Conservation (phyloP, 2,113 vertebrate genomes). For the Coptodon bakossiorum region DNA sequence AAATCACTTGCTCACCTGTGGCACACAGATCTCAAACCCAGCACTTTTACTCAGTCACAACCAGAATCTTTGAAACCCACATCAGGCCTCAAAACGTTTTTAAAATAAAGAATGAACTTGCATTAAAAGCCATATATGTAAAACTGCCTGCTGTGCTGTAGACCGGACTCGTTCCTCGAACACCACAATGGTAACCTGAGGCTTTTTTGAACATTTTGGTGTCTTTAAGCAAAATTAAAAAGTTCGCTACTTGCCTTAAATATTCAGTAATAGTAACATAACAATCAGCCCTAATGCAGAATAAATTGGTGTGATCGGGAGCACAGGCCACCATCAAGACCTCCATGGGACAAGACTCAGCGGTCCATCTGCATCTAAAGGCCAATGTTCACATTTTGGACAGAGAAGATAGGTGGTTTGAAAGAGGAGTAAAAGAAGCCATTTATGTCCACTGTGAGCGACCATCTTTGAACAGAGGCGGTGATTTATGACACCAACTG, state of each 20-base stretch:
- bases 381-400: background rate
- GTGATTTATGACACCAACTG: background rate
- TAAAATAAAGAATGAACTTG: conserved; percentile 41
- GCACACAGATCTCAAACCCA: background rate
- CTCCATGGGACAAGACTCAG: background rate
- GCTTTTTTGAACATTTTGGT: background rate
- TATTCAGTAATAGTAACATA: background rate
- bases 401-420: background rate
- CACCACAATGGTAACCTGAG: conserved; percentile 2
- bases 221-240: background rate
- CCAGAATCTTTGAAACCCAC: conserved; percentile 32
- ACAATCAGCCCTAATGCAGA: background rate
- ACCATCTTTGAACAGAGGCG: fast-evolving
- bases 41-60: conserved; percentile 34
- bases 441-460: background rate
- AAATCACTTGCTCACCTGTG: conserved; percentile 29
- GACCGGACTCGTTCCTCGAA: conserved; percentile 3
- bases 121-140: conserved; percentile 29
- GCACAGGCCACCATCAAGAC: background rate
- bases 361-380: background rate
- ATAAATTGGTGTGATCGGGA: background rate
- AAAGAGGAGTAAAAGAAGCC: background rate
- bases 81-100: conserved; percentile 5
- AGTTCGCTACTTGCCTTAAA: background rate
- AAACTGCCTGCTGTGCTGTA: background rate